A percentile compares a stretch with the other conserved stretches of the same genome.
Evolutionary conservation across 2,797 vertebrate species (phyloP).

Genomic region (Ataeniobius toweri): DNA sequence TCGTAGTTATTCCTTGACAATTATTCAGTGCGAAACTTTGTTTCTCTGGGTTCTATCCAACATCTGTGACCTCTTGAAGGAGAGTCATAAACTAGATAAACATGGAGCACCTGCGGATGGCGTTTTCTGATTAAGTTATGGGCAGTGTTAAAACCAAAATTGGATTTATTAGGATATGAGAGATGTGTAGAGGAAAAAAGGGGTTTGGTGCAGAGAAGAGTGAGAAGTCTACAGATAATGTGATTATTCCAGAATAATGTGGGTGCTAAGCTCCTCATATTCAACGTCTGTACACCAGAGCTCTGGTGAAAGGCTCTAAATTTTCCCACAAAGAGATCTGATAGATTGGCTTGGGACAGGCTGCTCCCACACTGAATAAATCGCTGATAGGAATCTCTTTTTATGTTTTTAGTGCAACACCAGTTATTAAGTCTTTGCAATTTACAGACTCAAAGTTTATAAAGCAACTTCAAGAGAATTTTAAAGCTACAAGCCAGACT

Average conservation of each 20-base stretch:
- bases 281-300: constrained; percentile 46
- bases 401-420: constrained; percentile 29
- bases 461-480: background rate
- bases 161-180: constrained; percentile 64
- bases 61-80: constrained; percentile 43
- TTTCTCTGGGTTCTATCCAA: constrained; percentile 16
- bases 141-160: constrained; percentile 50
- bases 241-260: constrained; percentile 67
- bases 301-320: constrained; percentile 53
- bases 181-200: constrained; percentile 35
- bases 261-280: constrained; percentile 53
- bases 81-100: constrained; percentile 44
- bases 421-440: constrained; percentile 45
- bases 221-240: constrained; percentile 58
- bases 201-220: constrained; percentile 51
- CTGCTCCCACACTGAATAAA: constrained; percentile 65
- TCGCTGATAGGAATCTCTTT: constrained; percentile 32
- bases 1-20: constrained; percentile 11
- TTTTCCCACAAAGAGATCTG: constrained; percentile 66
- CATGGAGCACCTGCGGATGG: constrained; percentile 13
- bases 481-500: background rate
- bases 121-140: constrained; percentile 60
- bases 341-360: constrained; percentile 59
- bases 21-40: constrained; percentile 17
- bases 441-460: constrained; percentile 23